Base-by-base conservation (phyloP, 2,113 vertebrate species). In the Riparia riparia region DNA sequence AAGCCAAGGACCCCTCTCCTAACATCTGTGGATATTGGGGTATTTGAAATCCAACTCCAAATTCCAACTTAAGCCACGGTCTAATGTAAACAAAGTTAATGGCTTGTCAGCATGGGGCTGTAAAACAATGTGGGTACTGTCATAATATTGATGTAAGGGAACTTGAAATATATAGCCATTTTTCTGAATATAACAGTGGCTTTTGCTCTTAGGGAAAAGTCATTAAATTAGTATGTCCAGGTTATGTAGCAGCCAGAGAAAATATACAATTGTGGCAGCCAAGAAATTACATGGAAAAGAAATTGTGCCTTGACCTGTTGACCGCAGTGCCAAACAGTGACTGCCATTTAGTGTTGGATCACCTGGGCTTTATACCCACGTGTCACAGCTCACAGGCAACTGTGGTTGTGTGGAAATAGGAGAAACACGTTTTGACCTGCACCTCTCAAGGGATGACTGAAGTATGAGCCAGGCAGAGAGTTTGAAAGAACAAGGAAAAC, bases 81-180 rank as follows among this genome's bases (percentile, higher is more conserved):
- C 24, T 93, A 96, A 88, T 64, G 80, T 96, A 96, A 97, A 96
- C 88, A 95, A 88, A 93, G 93, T 95, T 96, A 97, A 97, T 97
- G 85, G 88, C 85, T 96, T 96, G 95, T 96, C 95, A 96, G 95
- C 88, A 90, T 92, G 92, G 74, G 85, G 71, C 88, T 97, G 81
- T 95, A 95, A 96, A 95, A 94, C 93, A 96, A 95, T 97, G 93
- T 92, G 90, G 96, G 90, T 95, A 94, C 95, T 94, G 93, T 96
- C 90, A 97, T 95, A 95, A 96, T 97, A 97, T 93, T 96, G 95
- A 94, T 94, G 88, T 83, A 96, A 95, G 93, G 90, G 83, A 82
- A 94, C 92, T 94, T 94, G 84, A 93, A 96, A 96, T 96, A 94
- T 85, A 92, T 92, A 80, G 72, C 44, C 74, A 78, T 96, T 95